A percentile compares a stretch with the other conserved stretches of the same genome.
phyloP scores from a whole-genome alignment of 2,113 vertebrate species.

The Haemorhous mexicanus region DNA sequence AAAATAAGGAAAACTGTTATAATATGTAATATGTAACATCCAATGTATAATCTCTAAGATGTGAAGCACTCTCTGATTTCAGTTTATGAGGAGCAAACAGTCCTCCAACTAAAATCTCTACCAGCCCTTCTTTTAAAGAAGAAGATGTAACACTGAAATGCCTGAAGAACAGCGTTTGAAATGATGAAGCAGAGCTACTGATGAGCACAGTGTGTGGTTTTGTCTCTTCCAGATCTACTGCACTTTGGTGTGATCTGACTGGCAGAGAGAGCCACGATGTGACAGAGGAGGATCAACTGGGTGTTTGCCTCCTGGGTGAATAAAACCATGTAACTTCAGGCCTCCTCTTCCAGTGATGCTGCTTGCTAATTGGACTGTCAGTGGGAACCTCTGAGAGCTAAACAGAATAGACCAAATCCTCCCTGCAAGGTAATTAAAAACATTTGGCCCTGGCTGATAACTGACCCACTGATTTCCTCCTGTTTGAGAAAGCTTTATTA shows the following conservation, averaged over 20 bases:
- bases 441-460: conserved; percentile 44
- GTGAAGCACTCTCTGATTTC: background rate
- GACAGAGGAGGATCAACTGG: background rate
- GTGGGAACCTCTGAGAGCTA: background rate
- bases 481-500: background rate
- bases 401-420: background rate
- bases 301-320: background rate
- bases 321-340: background rate
- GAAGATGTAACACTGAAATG: background rate
- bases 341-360: background rate
- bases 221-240: background rate
- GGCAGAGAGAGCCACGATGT: background rate
- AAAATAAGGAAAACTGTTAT: background rate
- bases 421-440: conserved; percentile 47
- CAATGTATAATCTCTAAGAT: background rate
- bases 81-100: background rate
- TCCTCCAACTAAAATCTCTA: background rate
- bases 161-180: background rate
- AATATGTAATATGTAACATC: background rate
- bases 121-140: background rate
- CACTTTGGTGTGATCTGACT: background rate
- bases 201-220: background rate
- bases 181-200: background rate
- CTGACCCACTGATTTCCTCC: background rate
- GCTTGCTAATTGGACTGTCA: conserved; percentile 37